phyloP scores from a whole-genome alignment of 37 sponge, comb jelly and placozoan genomes.

The Petrosia ficiformis region DNA sequence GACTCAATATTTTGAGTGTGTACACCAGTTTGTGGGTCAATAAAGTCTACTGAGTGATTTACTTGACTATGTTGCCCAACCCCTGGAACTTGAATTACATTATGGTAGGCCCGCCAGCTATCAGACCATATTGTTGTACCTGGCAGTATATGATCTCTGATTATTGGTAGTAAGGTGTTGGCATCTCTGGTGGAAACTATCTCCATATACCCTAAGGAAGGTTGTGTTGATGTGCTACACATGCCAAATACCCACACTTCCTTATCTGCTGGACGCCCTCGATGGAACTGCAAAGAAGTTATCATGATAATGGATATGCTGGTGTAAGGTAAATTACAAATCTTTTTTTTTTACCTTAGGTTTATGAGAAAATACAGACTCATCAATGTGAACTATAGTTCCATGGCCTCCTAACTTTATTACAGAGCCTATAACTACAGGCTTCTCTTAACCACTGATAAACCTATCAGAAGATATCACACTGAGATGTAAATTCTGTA shows the following conservation, averaged over 20 bases:
- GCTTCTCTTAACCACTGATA: slow-evolving; percentile 47
- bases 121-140: too few species aligned
- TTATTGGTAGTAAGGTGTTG: slow-evolving; percentile 62
- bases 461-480: too few species aligned
- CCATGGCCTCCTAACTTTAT: slow-evolving; percentile 40
- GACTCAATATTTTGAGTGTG: too few species aligned
- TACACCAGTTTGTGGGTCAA: too few species aligned
- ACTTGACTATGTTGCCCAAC: too few species aligned
- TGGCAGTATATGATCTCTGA: too few species aligned
- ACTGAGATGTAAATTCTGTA: too few species aligned
- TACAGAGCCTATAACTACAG: slow-evolving; percentile 11
- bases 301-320: neutral
- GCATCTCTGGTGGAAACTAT: slow-evolving; percentile 46
- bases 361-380: slow-evolving; percentile 55
- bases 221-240: slow-evolving; percentile 32
- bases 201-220: slow-evolving; percentile 62
- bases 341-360: slow-evolving; percentile 32
- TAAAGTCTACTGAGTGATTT: too few species aligned
- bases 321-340: neutral
- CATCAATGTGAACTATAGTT: slow-evolving; percentile 38
- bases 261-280: neutral
- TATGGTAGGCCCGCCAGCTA: too few species aligned
- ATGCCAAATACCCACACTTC: slow-evolving; percentile 9
- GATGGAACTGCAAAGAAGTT: neutral
- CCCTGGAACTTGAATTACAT: too few species aligned